Evolutionary conservation across 2,113 vertebrate genomes (phyloP).

Genomic region (Typhlomys cinereus): DNA sequence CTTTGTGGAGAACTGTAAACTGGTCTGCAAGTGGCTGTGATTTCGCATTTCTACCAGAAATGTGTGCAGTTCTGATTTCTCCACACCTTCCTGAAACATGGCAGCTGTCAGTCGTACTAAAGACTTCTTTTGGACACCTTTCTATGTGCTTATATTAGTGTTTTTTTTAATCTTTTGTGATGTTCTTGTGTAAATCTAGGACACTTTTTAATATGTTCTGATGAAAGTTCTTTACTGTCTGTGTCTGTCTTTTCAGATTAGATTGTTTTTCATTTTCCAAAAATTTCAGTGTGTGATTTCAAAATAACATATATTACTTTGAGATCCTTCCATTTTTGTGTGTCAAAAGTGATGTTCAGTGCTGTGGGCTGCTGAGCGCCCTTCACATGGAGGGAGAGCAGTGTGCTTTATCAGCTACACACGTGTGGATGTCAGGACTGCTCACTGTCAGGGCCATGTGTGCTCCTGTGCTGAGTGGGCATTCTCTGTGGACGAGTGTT

Average conservation of each 20-base stretch:
- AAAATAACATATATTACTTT: not conserved
- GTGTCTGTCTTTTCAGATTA: not conserved
- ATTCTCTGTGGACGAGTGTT: not conserved
- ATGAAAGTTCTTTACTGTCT: not conserved
- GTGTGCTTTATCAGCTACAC: not conserved
- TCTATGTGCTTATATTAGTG: not conserved
- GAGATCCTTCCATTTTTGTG: not conserved
- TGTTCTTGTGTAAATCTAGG: not conserved
- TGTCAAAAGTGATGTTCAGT: not conserved
- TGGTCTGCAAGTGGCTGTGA: not conserved
- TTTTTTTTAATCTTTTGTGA: not conserved
- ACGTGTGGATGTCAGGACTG: not conserved
- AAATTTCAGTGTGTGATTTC: not conserved
- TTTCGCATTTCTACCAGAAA: not conserved
- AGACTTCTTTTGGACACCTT: not conserved
- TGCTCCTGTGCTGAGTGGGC: not conserved
- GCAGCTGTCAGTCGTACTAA: not conserved
- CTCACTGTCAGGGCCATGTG: not conserved
- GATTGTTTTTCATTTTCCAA: not conserved
- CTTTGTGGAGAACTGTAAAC: not conserved
- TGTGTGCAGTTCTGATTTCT: not conserved
- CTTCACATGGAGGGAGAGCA: not conserved
- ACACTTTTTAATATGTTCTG: not conserved
- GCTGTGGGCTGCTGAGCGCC: not conserved
- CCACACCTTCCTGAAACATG: not conserved